Conservation (phyloP, 2,113 vertebrate species). For the Arvicanthis niloticus region DNA sequence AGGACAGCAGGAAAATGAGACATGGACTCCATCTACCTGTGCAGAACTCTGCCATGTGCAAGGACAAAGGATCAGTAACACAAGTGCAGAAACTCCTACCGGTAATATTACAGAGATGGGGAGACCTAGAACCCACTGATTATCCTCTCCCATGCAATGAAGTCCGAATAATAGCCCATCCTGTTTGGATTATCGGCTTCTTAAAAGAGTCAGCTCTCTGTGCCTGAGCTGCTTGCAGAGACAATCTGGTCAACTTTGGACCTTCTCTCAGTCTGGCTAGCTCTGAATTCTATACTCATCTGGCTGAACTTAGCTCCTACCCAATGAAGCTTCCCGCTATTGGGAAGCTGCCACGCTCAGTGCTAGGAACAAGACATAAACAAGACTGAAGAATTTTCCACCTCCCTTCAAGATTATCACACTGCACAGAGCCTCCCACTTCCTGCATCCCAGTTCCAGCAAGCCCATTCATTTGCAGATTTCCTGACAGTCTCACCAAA, state of each 20-base stretch:
- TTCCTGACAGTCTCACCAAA: no score
- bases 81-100: background rate
- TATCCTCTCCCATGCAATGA: background rate
- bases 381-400: background rate
- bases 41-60: background rate
- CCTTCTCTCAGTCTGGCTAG: background rate
- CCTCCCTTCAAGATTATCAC: background rate
- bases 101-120: accelerated
- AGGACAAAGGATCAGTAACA: background rate
- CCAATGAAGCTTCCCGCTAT: background rate
- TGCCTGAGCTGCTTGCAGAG: background rate
- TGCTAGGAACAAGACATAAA: background rate
- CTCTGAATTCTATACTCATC: background rate
- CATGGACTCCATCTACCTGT: background rate
- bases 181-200: background rate
- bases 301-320: background rate
- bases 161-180: slow-evolving; percentile 29
- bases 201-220: slow-evolving; percentile 7
- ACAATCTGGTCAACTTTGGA: background rate
- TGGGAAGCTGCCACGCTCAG: background rate
- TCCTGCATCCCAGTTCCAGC: background rate
- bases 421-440: background rate
- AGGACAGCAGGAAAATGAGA: slow-evolving; percentile 47
- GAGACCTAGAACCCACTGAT: background rate
- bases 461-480: background rate